Evolutionary conservation across 2,797 vertebrate species (phyloP).

Genomic region (Clarias platycephalus): DNA sequence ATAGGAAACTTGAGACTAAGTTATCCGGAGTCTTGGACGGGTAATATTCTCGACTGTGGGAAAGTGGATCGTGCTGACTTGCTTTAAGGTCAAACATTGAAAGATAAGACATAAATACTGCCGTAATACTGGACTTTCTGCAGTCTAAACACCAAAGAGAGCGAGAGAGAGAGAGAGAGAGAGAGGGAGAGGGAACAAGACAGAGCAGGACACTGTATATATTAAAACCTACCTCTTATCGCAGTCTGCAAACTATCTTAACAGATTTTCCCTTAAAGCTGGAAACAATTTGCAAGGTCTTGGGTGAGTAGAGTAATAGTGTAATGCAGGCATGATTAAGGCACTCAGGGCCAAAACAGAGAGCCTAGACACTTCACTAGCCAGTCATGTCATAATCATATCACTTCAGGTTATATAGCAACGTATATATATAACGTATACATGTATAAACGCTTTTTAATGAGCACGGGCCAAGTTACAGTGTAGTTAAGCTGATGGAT

Average conservation of each 20-base stretch:
- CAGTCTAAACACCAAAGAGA: slow-evolving; percentile 54
- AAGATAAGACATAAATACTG: slow-evolving; percentile 51
- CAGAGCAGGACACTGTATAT: slow-evolving; percentile 48
- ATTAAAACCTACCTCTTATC: slow-evolving; percentile 54
- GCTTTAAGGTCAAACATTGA: slow-evolving; percentile 50
- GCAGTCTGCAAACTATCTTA: slow-evolving; percentile 63
- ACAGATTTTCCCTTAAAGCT: slow-evolving; percentile 69
- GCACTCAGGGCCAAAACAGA: slow-evolving; percentile 62
- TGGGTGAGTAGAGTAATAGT: slow-evolving; percentile 72
- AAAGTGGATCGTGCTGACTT: slow-evolving; percentile 40
- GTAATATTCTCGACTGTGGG: slow-evolving; percentile 40
- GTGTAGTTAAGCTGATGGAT: background rate
- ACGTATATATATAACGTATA: background rate
- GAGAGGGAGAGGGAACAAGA: slow-evolving; percentile 19
- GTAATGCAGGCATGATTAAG: slow-evolving; percentile 68
- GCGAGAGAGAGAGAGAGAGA: background rate
- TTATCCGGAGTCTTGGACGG: slow-evolving; percentile 40
- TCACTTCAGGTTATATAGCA: background rate
- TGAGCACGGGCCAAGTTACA: background rate
- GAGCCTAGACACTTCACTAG: slow-evolving; percentile 57
- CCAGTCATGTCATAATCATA: slow-evolving; percentile 26
- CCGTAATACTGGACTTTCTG: slow-evolving; percentile 40
- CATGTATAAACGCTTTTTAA: background rate
- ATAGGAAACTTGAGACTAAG: slow-evolving; percentile 17
- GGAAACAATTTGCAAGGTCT: slow-evolving; percentile 75